Conservation (phyloP, 2,113 vertebrate genomes). For the Hemichromis elongatus region DNA sequence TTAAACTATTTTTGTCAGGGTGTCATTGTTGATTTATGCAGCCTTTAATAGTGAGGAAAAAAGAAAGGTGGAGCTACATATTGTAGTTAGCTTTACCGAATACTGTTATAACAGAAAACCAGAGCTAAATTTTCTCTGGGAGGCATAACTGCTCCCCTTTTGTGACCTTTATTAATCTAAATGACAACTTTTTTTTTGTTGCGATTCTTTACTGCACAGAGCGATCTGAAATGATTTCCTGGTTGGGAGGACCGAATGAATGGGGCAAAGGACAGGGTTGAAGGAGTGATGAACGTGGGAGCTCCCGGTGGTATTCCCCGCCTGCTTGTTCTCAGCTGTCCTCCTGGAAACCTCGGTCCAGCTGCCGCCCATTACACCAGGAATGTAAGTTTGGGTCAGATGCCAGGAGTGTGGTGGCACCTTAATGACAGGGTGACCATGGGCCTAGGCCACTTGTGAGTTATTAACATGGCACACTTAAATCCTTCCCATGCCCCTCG, state of each 20-base stretch:
- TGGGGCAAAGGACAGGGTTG: neutral
- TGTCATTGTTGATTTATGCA: neutral
- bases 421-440: conserved; percentile 76
- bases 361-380: conserved; percentile 79
- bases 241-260: neutral
- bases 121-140: neutral
- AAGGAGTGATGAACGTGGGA: conserved; percentile 36
- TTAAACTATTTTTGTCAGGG: neutral
- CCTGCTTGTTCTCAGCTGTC: conserved; percentile 69
- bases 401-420: conserved; percentile 68
- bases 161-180: neutral
- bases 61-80: neutral
- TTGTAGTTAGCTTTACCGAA: neutral
- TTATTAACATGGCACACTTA: conserved; percentile 70
- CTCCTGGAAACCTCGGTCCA: conserved; percentile 76
- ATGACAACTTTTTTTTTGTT: neutral
- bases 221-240: conserved; percentile 13
- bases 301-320: conserved; percentile 25
- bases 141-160: neutral
- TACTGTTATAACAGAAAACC: neutral
- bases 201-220: neutral
- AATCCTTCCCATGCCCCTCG: conserved; percentile 62
- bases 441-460: conserved; percentile 66
- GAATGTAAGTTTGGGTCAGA: conserved; percentile 75
- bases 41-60: neutral